Base-by-base conservation (phyloP, 2,113 vertebrate species). In the Eubucco bourcierii region DNA sequence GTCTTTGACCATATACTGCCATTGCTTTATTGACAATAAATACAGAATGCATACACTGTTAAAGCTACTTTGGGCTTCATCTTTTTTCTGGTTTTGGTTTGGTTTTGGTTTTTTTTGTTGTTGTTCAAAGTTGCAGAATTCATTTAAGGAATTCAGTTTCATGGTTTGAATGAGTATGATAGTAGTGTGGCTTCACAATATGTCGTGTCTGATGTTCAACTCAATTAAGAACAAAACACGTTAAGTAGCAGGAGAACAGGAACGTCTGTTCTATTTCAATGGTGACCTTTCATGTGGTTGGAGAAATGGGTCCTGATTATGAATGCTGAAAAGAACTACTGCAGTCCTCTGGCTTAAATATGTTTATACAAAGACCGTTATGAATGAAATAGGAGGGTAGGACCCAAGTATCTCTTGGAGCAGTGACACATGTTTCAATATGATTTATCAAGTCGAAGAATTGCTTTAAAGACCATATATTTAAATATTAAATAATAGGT, bases 251-350 rank as follows among this genome's bases (percentile, higher is more conserved):
- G 18, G 73, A 80, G 33, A 84, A 78, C 70, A 81, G 58, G 84
- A 88, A 33, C 41, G 33, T 71, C 66, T 81, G 67, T 92, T 91
- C 27, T 55, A 19, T 90, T 93, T 91, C 72, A 90, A 90, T 83
- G 41, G 52, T 84, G 87, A 84, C 70, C 70, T 94, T 91, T 87
- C 37, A 39, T 67, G 58, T 60, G 72, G 73, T 10, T 78, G 60
- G 53, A 92, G 64, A 78, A 90, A 37, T 47, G 53, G 19, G 44
- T 90, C 61, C 25, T 75, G 47, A 68, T 79, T 92, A 41, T 81
- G 37, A 74, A 72, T 56, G 28, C 37, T 90, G 58, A 61, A 75
- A 75, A 84, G 72, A 92, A 86, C 50, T 34, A 20, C 5, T 86
- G 86, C 70, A 71, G 41, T 91, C 28, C 31, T 76, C 31, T 80